Conservation (phyloP, 2,888 invertebrate genomes). For the Argyresthia albistria region DNA sequence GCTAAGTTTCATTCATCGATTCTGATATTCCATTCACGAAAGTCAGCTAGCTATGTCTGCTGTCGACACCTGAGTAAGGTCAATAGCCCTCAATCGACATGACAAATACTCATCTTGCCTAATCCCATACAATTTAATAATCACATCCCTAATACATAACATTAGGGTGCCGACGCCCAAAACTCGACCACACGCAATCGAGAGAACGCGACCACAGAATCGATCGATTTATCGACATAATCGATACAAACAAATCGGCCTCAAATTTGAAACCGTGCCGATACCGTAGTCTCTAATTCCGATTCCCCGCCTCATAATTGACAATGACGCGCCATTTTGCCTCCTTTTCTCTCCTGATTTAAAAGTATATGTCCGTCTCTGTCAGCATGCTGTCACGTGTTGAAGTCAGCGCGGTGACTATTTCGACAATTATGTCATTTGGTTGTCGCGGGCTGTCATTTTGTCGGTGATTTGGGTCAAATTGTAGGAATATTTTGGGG, state of each 20-base stretch:
- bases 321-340: constrained; percentile 57
- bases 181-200: constrained; percentile 65
- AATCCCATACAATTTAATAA: constrained; percentile 1
- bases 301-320: constrained; percentile 70
- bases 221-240: constrained; percentile 68
- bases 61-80: not conserved
- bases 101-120: constrained; percentile 1
- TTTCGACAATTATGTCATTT: constrained; percentile 73
- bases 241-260: constrained; percentile 49
- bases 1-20: too few relatives aligned
- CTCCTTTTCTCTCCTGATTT: constrained; percentile 20
- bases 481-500: constrained; percentile 51
- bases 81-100: not conserved
- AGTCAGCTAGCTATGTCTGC: not conserved
- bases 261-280: constrained; percentile 63
- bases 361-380: constrained; percentile 26
- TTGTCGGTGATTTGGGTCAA: constrained; percentile 65
- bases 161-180: constrained; percentile 30
- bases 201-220: constrained; percentile 40
- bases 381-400: constrained; percentile 58
- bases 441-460: constrained; percentile 67
- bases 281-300: constrained; percentile 61
- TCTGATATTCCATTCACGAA: not conserved
- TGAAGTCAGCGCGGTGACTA: constrained; percentile 62
- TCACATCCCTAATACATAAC: constrained; percentile 44